These are phyloP conservation scores for Mallotus villosus DNA, from an alignment of 2,797 vertebrate species.

Conservation along the genomic window DNA sequence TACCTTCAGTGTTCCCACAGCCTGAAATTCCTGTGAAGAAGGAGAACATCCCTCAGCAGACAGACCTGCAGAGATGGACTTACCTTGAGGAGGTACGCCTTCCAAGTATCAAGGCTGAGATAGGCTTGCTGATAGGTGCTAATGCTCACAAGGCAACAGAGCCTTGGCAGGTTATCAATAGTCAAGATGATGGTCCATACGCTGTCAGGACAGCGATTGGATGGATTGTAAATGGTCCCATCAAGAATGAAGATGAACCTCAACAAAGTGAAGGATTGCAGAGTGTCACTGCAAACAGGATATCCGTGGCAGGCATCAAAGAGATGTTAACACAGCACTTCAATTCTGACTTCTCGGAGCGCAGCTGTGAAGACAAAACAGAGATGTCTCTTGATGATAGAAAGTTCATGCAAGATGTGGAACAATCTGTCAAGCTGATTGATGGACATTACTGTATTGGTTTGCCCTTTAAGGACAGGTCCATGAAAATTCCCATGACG, in stretches of 20 bases:
- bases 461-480: conserved; percentile 8
- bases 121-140: neutral
- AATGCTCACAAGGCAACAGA: neutral
- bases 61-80: neutral
- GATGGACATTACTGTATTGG: conserved; percentile 12
- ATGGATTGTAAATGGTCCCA: conserved; percentile 12
- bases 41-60: neutral
- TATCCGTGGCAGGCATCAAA: neutral
- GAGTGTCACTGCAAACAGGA: too few species aligned
- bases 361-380: conserved; percentile 8
- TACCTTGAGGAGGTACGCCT: neutral
- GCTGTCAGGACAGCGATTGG: neutral
- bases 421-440: neutral
- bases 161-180: neutral
- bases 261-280: too few species aligned
- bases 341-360: neutral
- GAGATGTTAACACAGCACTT: conserved; percentile 5
- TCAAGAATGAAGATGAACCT: too few species aligned
- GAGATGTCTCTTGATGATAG: conserved; percentile 5
- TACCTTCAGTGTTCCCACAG: too few species aligned
- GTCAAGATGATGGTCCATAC: neutral
- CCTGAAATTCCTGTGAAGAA: neutral
- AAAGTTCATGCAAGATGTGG: conserved; percentile 9
- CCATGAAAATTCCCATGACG: neutral
- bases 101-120: neutral